Evolutionary conservation across 2,113 vertebrate genomes (phyloP).

Genomic region (Vicugna pacos): DNA sequence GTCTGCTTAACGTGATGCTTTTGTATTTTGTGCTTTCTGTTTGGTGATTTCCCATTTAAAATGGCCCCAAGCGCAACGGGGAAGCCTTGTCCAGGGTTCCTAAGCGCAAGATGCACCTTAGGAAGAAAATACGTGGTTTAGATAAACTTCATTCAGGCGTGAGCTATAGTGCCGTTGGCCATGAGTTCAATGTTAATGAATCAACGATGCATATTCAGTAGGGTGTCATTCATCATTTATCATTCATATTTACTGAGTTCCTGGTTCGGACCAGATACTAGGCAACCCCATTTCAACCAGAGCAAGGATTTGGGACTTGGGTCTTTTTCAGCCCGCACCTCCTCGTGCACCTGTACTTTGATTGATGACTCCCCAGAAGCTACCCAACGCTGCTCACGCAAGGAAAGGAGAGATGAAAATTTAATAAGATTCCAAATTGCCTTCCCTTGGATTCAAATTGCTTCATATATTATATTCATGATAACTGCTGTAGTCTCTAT

Average conservation of each 20-base stretch:
- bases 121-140: neutral
- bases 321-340: neutral
- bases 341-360: conserved; percentile 67
- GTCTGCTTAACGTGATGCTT: neutral
- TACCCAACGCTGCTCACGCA: conserved; percentile 60
- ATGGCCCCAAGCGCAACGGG: neutral
- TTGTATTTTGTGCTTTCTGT: neutral
- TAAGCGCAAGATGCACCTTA: too few relatives aligned
- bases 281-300: neutral
- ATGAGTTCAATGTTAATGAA: neutral
- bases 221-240: neutral
- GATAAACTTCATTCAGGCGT: neutral
- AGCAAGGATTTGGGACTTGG: neutral
- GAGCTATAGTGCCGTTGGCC: neutral
- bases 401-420: conserved; percentile 76
- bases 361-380: conserved; percentile 76
- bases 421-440: conserved; percentile 84
- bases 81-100: neutral
- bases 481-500: conserved; percentile 51
- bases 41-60: neutral
- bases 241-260: neutral
- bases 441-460: conserved; percentile 79
- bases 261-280: neutral
- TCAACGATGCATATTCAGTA: neutral
- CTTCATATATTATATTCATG: conserved; percentile 78